Conservation (phyloP, 2,113 vertebrate species). For the Crotalus horridus region DNA sequence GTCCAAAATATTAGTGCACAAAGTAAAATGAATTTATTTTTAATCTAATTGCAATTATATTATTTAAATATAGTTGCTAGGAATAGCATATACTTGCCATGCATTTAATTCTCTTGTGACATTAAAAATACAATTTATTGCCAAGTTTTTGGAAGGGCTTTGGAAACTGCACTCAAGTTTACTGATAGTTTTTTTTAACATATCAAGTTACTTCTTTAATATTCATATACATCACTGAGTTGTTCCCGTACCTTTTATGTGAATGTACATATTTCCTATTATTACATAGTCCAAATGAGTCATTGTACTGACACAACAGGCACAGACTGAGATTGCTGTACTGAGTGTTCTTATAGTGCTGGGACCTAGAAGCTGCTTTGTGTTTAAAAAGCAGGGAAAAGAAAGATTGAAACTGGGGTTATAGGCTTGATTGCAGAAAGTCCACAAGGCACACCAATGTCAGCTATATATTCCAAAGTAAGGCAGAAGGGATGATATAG, state of each 20-base stretch:
- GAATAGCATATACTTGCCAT: background rate
- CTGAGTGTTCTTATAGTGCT: background rate
- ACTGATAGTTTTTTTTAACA: background rate
- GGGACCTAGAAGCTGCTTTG: background rate
- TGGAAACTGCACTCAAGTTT: background rate
- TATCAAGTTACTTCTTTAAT: background rate
- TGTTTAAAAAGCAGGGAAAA: background rate
- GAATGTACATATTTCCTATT: conserved; percentile 4
- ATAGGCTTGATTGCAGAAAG: background rate
- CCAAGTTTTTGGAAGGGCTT: background rate
- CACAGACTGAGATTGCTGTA: background rate
- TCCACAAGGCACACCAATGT: background rate
- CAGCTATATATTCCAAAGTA: background rate
- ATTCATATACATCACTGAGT: background rate
- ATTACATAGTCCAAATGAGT: background rate
- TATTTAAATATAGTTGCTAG: background rate
- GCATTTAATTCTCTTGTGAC: background rate
- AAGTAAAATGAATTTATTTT: background rate
- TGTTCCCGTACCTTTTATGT: background rate
- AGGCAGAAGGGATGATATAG: background rate
- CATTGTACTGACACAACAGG: background rate
- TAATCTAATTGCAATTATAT: background rate
- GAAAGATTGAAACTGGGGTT: background rate
- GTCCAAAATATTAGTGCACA: background rate
- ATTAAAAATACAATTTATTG: background rate